Evolutionary conservation across 2,888 invertebrate genomes (phyloP).

Genomic region (Lymantria monacha): DNA sequence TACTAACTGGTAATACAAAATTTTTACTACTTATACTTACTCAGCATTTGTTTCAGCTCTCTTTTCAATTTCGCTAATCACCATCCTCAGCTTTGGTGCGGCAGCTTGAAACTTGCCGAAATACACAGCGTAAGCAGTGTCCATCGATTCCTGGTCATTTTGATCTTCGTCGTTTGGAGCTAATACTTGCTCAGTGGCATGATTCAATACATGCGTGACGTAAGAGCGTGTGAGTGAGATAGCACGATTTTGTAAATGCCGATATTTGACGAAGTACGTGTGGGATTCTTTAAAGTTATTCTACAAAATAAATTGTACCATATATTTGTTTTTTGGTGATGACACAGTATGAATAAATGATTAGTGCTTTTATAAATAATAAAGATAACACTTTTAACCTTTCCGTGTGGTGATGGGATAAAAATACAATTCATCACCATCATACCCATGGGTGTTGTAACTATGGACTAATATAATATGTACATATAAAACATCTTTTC

Average conservation of each 20-base stretch:
- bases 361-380: not conserved
- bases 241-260: slow-evolving; percentile 91
- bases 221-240: slow-evolving; percentile 90
- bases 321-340: too few species aligned
- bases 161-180: slow-evolving; percentile 59
- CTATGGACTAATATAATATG: too few species aligned
- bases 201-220: slow-evolving; percentile 88
- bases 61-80: slow-evolving; percentile 92
- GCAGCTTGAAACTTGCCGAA: slow-evolving; percentile 98
- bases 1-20: too few species aligned
- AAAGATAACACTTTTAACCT: too few species aligned
- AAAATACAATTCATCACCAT: too few species aligned
- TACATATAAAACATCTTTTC: too few species aligned
- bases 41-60: slow-evolving; percentile 88
- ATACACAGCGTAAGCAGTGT: slow-evolving; percentile 91
- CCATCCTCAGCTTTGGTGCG: slow-evolving; percentile 90
- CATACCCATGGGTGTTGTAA: too few species aligned
- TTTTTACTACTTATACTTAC: slow-evolving; percentile 77
- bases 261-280: slow-evolving; percentile 91
- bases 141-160: slow-evolving; percentile 66
- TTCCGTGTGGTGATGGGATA: too few species aligned
- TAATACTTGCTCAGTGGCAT: slow-evolving; percentile 89
- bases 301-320: slow-evolving; percentile 77
- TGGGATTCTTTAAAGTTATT: slow-evolving; percentile 92
- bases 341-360: too few species aligned